These are phyloP conservation scores for Chymomyza amoena DNA, from an alignment of 2,888 invertebrate species.

Conservation along the genomic window DNA sequence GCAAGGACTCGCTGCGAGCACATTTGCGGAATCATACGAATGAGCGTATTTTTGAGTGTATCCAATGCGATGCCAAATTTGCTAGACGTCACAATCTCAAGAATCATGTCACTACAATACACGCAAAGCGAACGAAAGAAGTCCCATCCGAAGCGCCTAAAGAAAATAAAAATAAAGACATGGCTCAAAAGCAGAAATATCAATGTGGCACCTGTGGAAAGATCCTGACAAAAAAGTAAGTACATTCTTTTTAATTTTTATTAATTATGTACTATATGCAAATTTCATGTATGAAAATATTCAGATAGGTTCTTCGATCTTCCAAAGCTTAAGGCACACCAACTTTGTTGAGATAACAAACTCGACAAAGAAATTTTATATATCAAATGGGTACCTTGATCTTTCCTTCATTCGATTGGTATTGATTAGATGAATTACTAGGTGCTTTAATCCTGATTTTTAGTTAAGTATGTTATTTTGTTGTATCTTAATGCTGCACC, in stretches of 20 bases:
- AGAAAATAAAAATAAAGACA: not conserved
- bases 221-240: conserved; percentile 80
- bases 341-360: no score
- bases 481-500: no score
- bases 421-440: no score
- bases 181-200: conserved; percentile 23
- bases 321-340: no score
- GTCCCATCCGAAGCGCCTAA: not conserved
- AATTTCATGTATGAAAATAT: no score
- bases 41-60: conserved; percentile 85
- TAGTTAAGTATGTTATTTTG: no score
- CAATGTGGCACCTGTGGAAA: conserved; percentile 79
- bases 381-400: no score
- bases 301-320: no score
- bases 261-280: no score
- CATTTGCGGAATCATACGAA: conserved; percentile 87
- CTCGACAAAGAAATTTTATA: no score
- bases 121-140: conserved; percentile 50
- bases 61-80: conserved; percentile 83
- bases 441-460: no score
- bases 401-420: no score
- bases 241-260: conserved; percentile 30
- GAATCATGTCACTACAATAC: conserved; percentile 82
- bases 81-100: conserved; percentile 83
- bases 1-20: conserved; percentile 83